Evolutionary conservation across 2,113 vertebrate species (phyloP).

Genomic region (Numida meleagris): DNA sequence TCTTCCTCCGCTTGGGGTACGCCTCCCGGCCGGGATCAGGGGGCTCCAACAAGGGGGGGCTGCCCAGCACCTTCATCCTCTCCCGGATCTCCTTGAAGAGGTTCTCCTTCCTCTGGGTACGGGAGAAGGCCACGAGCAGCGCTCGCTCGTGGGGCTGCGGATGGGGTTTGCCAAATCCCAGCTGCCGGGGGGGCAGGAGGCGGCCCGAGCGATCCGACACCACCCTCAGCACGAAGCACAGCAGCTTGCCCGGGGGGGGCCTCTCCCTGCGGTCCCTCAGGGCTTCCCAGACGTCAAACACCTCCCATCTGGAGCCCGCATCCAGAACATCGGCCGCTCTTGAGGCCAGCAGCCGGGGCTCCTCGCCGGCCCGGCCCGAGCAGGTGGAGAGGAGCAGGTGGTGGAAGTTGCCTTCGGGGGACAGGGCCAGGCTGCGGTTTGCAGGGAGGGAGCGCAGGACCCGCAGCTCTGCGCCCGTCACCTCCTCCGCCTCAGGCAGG

Average conservation of each 20-base stretch:
- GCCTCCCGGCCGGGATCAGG: constrained; percentile 27
- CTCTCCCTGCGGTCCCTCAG: constrained; percentile 60
- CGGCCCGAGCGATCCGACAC: constrained; percentile 65
- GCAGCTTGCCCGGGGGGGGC: neutral
- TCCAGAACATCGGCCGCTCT: constrained; percentile 73
- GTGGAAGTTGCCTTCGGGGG: constrained; percentile 69
- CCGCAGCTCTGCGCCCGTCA: constrained; percentile 83
- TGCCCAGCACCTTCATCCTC: constrained; percentile 78
- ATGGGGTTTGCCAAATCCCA: constrained; percentile 76
- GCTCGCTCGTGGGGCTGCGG: constrained; percentile 77
- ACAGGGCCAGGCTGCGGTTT: constrained; percentile 55
- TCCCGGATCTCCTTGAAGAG: constrained; percentile 86
- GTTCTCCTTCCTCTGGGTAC: constrained; percentile 78
- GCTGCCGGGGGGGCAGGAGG: constrained; percentile 50
- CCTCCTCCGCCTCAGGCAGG: constrained; percentile 78
- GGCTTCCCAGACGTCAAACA: constrained; percentile 82
- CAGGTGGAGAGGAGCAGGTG: constrained; percentile 82
- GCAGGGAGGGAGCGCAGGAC: constrained; percentile 73
- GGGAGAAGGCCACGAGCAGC: constrained; percentile 84
- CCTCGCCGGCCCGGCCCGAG: neutral
- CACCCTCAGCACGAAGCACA: constrained; percentile 80
- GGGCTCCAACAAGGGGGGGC: constrained; percentile 37
- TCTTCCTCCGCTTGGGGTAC: constrained; percentile 66
- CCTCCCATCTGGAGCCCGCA: constrained; percentile 78
- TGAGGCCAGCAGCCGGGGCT: constrained; percentile 74